A percentile compares a stretch with the other conserved stretches of the same genome.
These are phyloP conservation scores for Sisyra terminalis DNA, from an alignment of 2,888 invertebrate genomes.

Conservation along the genomic window DNA sequence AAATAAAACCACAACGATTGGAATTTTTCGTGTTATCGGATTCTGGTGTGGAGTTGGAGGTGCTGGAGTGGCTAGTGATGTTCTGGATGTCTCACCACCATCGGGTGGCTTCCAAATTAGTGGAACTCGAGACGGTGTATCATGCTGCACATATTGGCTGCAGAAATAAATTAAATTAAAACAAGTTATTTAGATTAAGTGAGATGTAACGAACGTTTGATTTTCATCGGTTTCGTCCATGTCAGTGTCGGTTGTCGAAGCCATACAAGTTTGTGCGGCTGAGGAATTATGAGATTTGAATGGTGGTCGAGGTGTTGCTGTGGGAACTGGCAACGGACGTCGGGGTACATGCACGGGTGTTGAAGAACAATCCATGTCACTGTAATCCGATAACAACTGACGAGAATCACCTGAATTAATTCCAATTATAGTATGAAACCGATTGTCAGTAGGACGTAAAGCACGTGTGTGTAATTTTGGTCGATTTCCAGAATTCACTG, in stretches of 20 bases:
- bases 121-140: conserved; percentile 62
- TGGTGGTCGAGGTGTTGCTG: conserved; percentile 19
- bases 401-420: conserved; percentile 19
- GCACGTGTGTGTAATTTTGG: conserved; percentile 20
- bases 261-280: conserved; percentile 24
- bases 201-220: conserved; percentile 18
- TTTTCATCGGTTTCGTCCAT: conserved; percentile 40
- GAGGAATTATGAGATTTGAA: conserved; percentile 28
- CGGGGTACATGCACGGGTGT: conserved; percentile 23
- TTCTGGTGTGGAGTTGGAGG: neutral
- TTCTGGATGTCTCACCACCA: conserved; percentile 18
- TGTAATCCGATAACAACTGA: conserved; percentile 29
- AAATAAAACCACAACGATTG: conserved; percentile 43
- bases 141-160: conserved; percentile 35
- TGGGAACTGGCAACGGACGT: conserved; percentile 12
- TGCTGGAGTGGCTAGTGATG: conserved; percentile 9
- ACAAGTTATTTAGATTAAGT: conserved; percentile 1
- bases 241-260: conserved; percentile 26
- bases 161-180: conserved; percentile 10
- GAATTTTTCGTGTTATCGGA: conserved; percentile 29
- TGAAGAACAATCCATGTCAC: conserved; percentile 27
- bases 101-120: conserved; percentile 44
- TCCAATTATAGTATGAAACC: conserved; percentile 19
- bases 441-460: conserved; percentile 21
- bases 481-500: conserved; percentile 20